Conservation (phyloP, 2,888 invertebrate genomes). For the Amorpha juglandis region DNA sequence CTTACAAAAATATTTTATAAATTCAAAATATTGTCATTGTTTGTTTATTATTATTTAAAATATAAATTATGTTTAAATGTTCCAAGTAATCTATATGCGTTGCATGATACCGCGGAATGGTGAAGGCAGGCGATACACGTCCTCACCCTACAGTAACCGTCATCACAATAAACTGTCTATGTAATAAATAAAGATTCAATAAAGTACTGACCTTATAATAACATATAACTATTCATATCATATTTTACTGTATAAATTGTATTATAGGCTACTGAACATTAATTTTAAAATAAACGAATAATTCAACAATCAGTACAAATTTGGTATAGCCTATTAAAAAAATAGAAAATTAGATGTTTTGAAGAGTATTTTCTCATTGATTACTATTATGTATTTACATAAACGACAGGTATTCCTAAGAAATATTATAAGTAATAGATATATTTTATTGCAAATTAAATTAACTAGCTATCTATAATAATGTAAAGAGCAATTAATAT, state of each 20-base stretch:
- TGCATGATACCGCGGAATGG: conserved; percentile 24
- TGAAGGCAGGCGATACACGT: conserved; percentile 43
- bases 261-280: conserved; percentile 1
- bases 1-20: neutral
- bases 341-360: no score
- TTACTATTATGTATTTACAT: no score
- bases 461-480: no score
- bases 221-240: conserved; percentile 9
- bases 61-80: neutral
- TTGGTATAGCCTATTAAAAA: no score
- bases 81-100: conserved; percentile 11
- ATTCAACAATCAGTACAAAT: neutral
- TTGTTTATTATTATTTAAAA: neutral
- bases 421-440: no score
- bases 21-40: neutral
- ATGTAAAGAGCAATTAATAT: no score
- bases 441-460: neutral
- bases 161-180: conserved; percentile 41
- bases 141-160: conserved; percentile 47
- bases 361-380: no score
- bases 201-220: conserved; percentile 18
- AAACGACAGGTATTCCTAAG: no score
- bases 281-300: neutral
- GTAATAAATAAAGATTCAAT: conserved; percentile 12
- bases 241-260: neutral